Base-by-base conservation (phyloP, 2,797 vertebrate genomes). In the Sus cebifrons region DNA sequence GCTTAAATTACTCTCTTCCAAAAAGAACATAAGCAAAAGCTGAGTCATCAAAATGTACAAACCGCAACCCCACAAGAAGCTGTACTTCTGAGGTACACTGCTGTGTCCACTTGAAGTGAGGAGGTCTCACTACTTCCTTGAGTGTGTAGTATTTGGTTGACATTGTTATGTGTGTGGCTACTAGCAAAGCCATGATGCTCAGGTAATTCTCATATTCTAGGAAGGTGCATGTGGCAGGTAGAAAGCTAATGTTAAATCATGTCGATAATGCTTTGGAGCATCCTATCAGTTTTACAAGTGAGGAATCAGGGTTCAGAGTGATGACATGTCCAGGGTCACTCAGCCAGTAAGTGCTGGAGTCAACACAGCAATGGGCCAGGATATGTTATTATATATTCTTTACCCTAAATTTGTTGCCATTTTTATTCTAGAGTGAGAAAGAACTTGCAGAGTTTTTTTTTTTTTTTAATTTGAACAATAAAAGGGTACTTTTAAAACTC, bases 1-100 rank as follows among this genome's bases (percentile, higher is more conserved):
- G 32, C 40, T 29, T 40, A 81, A 67, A 67, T 75, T 91, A 71
- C 82, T 85, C 92, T 20, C 58, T 97, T 88, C n/a, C 78, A 95
- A 93, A 81, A 73, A 81, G 4, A 86, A n/a, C 36, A 15, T 36
- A 78, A 92, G 32, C 44, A 95, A 93, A 64, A 71, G 1, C 18
- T 64, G 44, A 82, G 54, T 90, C 7, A 44, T 81, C 44, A 74
- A 25, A 74, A 16, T 44, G 16, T 27, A 14, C 27, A 74, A 91
- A 44, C 3, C 2, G 36, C 25, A 17, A 84, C 44, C 6, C 74
- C 36, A 29, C 1, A 8, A 79, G 44, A 14, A 54, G 15, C 62
- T 75, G 6, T 3, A 17, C 9, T 68, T 74, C 25, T 40, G 67
- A 68, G 18, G 2, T 1, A 1, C 11, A 1, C 10, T 0, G 10